Conservation (phyloP, 2,888 invertebrate species). For the Proisotoma minuta region DNA sequence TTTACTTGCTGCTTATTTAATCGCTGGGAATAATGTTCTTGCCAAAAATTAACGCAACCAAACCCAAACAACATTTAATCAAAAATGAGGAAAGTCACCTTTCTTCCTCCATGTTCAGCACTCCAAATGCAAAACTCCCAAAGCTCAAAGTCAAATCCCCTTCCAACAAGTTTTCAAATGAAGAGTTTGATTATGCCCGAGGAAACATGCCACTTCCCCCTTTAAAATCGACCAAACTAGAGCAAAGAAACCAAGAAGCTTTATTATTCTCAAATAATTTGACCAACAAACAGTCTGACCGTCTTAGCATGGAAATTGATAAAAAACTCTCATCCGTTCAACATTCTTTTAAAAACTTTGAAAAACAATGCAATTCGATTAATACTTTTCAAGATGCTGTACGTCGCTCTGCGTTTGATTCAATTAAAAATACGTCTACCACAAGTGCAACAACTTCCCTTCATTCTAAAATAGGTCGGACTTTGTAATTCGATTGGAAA, state of each 20-base stretch:
- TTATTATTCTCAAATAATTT: neutral
- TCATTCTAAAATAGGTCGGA: no score
- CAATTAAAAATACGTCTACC: neutral
- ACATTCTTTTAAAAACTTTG: neutral
- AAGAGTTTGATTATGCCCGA: no score
- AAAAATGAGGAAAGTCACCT: no score
- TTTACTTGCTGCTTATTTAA: no score
- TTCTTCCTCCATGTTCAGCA: no score
- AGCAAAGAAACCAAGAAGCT: neutral
- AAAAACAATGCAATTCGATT: constrained; percentile 15
- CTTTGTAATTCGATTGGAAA: no score
- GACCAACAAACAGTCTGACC: neutral
- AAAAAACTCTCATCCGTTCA: constrained; percentile 9
- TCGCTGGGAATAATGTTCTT: no score
- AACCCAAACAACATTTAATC: no score
- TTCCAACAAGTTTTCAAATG: no score
- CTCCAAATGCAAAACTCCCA: no score
- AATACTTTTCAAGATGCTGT: constrained; percentile 5
- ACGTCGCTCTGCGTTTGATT: neutral
- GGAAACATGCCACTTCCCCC: neutral
- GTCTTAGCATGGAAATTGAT: constrained; percentile 20
- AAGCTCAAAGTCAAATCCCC: neutral
- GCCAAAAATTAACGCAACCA: no score
- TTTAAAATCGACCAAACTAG: constrained; percentile 4
- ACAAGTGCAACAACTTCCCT: no score